Evolutionary conservation across 2,113 vertebrate species (phyloP).

Genomic region (Lasiurus cinereus): DNA sequence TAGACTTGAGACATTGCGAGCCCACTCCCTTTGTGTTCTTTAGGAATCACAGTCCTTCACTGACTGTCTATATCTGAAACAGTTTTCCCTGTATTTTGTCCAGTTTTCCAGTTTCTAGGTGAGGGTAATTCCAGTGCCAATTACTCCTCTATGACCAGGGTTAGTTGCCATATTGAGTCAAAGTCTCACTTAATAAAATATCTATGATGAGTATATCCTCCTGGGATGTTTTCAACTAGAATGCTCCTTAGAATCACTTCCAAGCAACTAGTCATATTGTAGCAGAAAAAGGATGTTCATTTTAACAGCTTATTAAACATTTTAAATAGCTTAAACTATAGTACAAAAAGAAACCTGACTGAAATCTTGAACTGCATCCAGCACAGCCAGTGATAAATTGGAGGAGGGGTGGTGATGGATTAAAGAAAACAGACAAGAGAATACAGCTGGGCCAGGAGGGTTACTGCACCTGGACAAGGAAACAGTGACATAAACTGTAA

Average conservation of each 20-base stretch:
- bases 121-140: neutral
- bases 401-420: too few relatives aligned
- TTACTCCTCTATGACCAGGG: neutral
- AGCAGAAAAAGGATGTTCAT: neutral
- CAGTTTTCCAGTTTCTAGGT: neutral
- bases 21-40: neutral
- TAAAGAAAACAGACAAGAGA: too few relatives aligned
- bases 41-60: neutral
- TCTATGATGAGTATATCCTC: neutral
- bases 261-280: neutral
- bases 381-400: too few relatives aligned
- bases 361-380: neutral
- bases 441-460: too few relatives aligned
- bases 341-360: neutral
- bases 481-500: too few relatives aligned
- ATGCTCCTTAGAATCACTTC: neutral
- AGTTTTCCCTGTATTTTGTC: neutral
- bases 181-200: neutral
- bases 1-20: accelerated
- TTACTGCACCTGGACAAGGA: too few relatives aligned
- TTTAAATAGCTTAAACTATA: neutral
- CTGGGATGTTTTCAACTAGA: neutral
- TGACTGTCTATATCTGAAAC: neutral
- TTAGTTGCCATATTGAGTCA: neutral
- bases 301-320: conserved; percentile 24